Percentiles rank a stretch among this genome's conserved stretches.
Conservation (phyloP, 2,113 vertebrate genomes). For the Chaenogobius annularis region DNA sequence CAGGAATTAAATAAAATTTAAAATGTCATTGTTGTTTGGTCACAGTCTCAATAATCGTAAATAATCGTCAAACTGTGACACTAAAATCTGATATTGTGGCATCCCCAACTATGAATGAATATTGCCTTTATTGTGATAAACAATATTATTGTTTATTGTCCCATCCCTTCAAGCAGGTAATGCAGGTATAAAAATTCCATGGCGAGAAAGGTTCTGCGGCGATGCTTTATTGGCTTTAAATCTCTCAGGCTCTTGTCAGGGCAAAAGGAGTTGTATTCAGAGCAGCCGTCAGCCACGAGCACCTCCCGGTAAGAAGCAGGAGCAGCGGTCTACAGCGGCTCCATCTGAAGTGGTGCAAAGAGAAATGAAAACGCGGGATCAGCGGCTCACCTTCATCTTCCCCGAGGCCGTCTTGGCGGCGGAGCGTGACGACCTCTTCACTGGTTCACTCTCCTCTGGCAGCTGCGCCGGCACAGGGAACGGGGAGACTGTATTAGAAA, state of each 20-base stretch:
- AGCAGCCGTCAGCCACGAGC: not conserved
- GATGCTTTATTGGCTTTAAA: not conserved
- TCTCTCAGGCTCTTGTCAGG: not conserved
- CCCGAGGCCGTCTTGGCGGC: conserved; percentile 69
- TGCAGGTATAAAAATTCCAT: too few species aligned
- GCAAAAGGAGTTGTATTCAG: conserved; percentile 12
- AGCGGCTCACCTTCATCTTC: conserved; percentile 74
- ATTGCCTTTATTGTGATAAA: too few species aligned
- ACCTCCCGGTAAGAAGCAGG: conserved; percentile 9
- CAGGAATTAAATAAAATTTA: too few species aligned
- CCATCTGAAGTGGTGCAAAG: conserved; percentile 25
- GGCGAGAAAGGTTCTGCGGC: not conserved
- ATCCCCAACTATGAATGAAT: too few species aligned
- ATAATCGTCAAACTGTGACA: too few species aligned
- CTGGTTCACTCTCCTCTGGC: conserved; percentile 50
- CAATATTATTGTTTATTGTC: too few species aligned
- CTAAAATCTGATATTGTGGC: too few species aligned
- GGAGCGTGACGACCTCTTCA: conserved; percentile 67
- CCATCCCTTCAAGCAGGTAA: too few species aligned
- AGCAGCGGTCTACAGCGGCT: conserved; percentile 5
- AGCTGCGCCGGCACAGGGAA: conserved; percentile 58
- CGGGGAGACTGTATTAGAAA: conserved; percentile 35
- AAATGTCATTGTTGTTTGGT: too few species aligned
- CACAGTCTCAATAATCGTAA: too few species aligned
- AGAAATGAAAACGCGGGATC: conserved; percentile 35